phyloP scores from a whole-genome alignment of 1,140 invertebrate genomes.

The Eumaeus atala region DNA sequence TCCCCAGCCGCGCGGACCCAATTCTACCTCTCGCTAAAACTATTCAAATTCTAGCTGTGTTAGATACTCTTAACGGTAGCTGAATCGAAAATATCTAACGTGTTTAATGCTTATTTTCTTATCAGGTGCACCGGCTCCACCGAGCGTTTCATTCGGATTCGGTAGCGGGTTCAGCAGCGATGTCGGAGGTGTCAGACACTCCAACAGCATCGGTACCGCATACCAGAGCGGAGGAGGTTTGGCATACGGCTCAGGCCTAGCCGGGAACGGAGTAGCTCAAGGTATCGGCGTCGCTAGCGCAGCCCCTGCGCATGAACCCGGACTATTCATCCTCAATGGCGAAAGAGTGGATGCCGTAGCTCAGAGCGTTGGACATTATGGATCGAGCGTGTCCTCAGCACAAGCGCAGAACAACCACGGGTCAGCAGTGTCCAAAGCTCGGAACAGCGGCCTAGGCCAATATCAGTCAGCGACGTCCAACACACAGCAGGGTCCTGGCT shows the following conservation, averaged over 20 bases:
- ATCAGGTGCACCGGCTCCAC: conserved; percentile 6
- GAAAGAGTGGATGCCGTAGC: not conserved
- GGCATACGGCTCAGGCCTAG: conserved; percentile 40
- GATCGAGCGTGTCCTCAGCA: no score
- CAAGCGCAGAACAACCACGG: no score
- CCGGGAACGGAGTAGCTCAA: conserved; percentile 20
- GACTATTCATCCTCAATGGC: conserved; percentile 3
- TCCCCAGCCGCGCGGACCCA: no score
- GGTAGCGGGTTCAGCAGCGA: conserved; percentile 61
- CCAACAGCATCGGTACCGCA: conserved; percentile 44
- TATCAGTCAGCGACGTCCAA: not conserved
- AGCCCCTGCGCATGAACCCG: conserved; percentile 6
- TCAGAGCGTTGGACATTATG: not conserved
- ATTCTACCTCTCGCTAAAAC: no score
- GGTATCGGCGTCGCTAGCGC: conserved; percentile 22
- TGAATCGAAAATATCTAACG: no score
- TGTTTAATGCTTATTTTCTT: not conserved
- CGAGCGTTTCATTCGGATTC: conserved; percentile 44
- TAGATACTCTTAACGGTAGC: no score
- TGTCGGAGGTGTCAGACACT: conserved; percentile 54
- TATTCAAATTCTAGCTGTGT: no score
- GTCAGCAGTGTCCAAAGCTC: no score
- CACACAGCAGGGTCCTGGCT: conserved; percentile 2
- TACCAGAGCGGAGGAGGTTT: conserved; percentile 48
- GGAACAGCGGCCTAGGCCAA: no score